Base-by-base conservation (phyloP, 2,797 vertebrate species). In the Notolepis coatsorum region DNA sequence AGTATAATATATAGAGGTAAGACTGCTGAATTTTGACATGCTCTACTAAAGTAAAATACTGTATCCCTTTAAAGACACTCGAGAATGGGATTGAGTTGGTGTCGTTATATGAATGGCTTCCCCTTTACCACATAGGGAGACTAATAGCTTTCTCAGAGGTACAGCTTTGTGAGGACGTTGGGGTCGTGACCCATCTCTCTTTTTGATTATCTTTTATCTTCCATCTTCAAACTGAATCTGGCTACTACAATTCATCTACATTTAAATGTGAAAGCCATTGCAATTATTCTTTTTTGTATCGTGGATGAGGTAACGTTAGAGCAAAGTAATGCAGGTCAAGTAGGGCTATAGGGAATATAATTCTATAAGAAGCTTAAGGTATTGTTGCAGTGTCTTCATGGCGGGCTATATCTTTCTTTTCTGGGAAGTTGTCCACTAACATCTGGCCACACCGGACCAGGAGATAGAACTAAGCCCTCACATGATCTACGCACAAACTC, bases 331-430 rank as follows among this genome's bases (percentile, higher is more conserved):
- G 54, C 45, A 9, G 76, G 66, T 84, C 75, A 86, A 80, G 76
- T 67, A 54, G 10, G 24, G 65, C 57, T 24, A 23, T 9, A 67
- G 51, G 62, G 63, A 70, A 70, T 80, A 39, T 68, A 85, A 85
- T 72, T 77, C 72, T 67, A 60, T 90, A 85, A 90, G 84, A 87
- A 86, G 89, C 83, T 90, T 90, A 86, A 84, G 70, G 69, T 82
- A 85, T 81, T 67, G 75, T 73, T 87, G 70, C 67, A 79, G 81
- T 85, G 87, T 85, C 85, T 78, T 79, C 69, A 78, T 77, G 74
- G 50, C 73, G 63, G 47, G n/a, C n/a, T n/a, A n/a, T n/a, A 77
- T 79, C 71, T 83, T 88, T 77, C 71, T 78, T 85, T 82, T 86
- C 81, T 52, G 65, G 69, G 77, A 75, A 76, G 69, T 70, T 75